Conservation (phyloP, 1,140 invertebrate species). For the Stenopsyche tienmushanensis region DNA sequence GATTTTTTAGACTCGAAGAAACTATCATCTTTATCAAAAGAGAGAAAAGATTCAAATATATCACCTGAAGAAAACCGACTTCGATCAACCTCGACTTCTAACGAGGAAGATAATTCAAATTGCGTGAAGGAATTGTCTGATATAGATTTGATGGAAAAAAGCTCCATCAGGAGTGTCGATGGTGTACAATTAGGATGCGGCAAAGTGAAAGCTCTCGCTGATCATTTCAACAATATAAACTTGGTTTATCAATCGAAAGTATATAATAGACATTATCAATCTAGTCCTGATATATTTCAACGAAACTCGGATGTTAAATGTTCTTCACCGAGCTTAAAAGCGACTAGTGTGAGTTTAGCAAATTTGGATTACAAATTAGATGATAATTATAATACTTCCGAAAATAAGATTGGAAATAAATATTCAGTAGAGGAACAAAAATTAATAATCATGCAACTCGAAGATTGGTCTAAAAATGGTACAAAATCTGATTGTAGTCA, state of each 20-base stretch:
- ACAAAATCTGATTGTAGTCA: slow-evolving; percentile 52
- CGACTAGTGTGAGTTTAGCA: slow-evolving; percentile 47
- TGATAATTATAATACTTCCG: too few relatives aligned
- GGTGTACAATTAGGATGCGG: slow-evolving; percentile 45
- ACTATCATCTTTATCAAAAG: too few relatives aligned
- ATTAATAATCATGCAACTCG: slow-evolving; percentile 59
- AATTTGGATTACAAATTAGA: slow-evolving; percentile 48
- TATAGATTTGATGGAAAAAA: too few relatives aligned
- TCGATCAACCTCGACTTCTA: too few relatives aligned
- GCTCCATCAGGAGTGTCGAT: too few relatives aligned
- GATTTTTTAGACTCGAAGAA: too few relatives aligned
- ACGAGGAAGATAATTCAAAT: too few relatives aligned
- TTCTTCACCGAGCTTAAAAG: not conserved
- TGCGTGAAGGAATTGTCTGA: too few relatives aligned
- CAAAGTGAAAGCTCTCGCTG: slow-evolving; percentile 63
- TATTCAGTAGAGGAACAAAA: slow-evolving; percentile 56
- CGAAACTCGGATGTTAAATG: slow-evolving; percentile 8
- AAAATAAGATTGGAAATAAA: too few relatives aligned
- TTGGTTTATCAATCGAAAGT: slow-evolving; percentile 50
- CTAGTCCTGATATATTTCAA: slow-evolving; percentile 51
- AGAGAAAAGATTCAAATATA: too few relatives aligned
- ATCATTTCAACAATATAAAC: slow-evolving; percentile 60
- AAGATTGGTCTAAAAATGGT: slow-evolving; percentile 60
- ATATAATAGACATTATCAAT: slow-evolving; percentile 54
- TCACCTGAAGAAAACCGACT: too few relatives aligned